phyloP scores from a whole-genome alignment of 2,797 vertebrate genomes.

The Falco rusticolus region DNA sequence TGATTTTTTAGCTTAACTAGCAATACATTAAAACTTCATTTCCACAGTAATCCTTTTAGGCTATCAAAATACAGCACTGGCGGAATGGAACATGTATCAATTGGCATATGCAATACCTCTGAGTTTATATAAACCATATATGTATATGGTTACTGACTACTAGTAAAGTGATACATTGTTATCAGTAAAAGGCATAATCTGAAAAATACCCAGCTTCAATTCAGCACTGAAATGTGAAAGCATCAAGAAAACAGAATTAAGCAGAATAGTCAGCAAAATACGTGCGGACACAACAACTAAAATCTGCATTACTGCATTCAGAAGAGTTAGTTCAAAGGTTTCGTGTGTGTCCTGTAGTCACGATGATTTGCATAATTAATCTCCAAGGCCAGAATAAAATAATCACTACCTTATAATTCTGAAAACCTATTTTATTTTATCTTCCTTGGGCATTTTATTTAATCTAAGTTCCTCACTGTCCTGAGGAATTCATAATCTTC shows the following conservation, averaged over 20 bases:
- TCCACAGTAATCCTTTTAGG: background rate
- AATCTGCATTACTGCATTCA: background rate
- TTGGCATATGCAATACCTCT: background rate
- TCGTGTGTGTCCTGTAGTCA: background rate
- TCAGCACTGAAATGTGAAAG: background rate
- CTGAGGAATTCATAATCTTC: background rate
- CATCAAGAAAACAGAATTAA: background rate
- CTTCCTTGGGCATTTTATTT: background rate
- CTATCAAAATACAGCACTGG: background rate
- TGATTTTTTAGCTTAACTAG: background rate
- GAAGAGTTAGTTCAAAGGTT: background rate
- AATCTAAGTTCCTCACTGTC: background rate
- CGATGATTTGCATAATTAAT: background rate
- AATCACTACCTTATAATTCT: background rate
- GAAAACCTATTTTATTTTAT: background rate
- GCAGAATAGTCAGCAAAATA: background rate
- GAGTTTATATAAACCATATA: background rate
- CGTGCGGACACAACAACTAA: fast-evolving
- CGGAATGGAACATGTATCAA: background rate
- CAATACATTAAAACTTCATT: background rate
- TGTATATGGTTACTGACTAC: background rate
- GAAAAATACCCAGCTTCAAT: background rate
- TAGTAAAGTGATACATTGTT: background rate
- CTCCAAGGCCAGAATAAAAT: background rate
- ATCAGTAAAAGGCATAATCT: background rate